Conservation (phyloP, 1,140 invertebrate genomes). For the Tetraneura akinire region DNA sequence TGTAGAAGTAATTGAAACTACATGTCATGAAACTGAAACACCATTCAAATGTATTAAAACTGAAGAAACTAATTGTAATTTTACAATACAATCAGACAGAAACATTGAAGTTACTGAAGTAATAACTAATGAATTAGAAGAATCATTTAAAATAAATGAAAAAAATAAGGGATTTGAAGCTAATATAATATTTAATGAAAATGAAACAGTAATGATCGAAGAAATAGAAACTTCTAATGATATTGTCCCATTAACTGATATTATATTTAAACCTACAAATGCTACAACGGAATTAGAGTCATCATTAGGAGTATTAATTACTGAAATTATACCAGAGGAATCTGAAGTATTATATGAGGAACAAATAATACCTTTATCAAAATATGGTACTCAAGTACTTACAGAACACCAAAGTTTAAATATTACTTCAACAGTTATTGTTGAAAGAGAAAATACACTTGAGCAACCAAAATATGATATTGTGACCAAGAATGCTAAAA, state of each 20-base stretch:
- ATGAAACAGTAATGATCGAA: slow-evolving; percentile 9
- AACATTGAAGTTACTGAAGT: slow-evolving; percentile 31
- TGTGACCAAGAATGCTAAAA: not conserved
- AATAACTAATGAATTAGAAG: slow-evolving; percentile 6
- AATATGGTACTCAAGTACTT: not conserved
- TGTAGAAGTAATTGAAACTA: not conserved
- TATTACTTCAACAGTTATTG: not conserved
- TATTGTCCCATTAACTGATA: not conserved
- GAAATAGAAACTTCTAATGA: slow-evolving; percentile 26
- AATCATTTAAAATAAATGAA: not conserved
- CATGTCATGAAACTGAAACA: slow-evolving; percentile 28
- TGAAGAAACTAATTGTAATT: not conserved
- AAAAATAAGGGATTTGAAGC: not conserved
- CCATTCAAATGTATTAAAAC: not conserved
- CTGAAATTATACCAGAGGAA: slow-evolving; percentile 12
- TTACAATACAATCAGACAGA: not conserved
- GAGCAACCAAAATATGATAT: not conserved
- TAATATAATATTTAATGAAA: slow-evolving; percentile 17
- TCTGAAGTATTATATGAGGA: not conserved
- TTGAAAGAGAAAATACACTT: slow-evolving; percentile 31
- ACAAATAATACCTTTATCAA: not conserved
- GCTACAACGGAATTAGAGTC: slow-evolving; percentile 2
- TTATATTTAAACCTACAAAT: not conserved
- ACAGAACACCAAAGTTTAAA: slow-evolving; percentile 29
- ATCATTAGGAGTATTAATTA: not conserved